phyloP scores from a whole-genome alignment of 2,113 vertebrate species.

The Scartelaos histophorus region DNA sequence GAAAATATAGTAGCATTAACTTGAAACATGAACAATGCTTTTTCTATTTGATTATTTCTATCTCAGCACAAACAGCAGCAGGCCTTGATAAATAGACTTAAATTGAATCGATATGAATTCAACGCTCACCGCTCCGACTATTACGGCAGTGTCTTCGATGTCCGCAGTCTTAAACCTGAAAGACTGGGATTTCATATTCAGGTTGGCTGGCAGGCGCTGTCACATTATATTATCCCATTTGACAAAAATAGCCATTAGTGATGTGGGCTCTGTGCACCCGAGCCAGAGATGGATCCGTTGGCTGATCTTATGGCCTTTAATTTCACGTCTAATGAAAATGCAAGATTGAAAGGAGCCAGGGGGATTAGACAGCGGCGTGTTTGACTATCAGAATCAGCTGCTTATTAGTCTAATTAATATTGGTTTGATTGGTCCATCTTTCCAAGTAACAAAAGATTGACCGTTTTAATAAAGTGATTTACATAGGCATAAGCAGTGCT shows the following conservation, averaged over 20 bases:
- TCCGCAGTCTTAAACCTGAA: conserved; percentile 28
- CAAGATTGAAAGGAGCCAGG: conserved; percentile 30
- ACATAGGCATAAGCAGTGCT: conserved; percentile 34
- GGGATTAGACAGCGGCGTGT: conserved; percentile 38
- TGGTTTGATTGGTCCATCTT: conserved; percentile 48
- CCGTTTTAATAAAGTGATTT: conserved; percentile 42
- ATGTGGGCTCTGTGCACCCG: conserved; percentile 39
- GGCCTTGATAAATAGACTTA: conserved; percentile 17
- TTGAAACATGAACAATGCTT: conserved; percentile 24
- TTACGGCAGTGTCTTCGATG: conserved; percentile 11
- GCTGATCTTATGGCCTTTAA: conserved; percentile 54
- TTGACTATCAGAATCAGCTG: conserved; percentile 48
- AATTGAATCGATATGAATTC: conserved; percentile 55
- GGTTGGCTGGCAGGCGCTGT: conserved; percentile 18
- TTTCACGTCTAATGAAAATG: conserved; percentile 55
- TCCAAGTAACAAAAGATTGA: conserved; percentile 49
- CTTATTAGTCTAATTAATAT: conserved; percentile 62
- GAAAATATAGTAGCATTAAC: conserved; percentile 23
- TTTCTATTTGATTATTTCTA: conserved; percentile 16
- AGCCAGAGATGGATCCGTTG: conserved; percentile 44
- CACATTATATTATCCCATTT: conserved; percentile 53
- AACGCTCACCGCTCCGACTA: conserved; percentile 25
- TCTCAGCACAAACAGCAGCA: conserved; percentile 3
- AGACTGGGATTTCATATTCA: conserved; percentile 46
- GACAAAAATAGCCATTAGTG: conserved; percentile 46